phyloP scores from a whole-genome alignment of 2,888 invertebrate species.

The Dascillus cervinus region DNA sequence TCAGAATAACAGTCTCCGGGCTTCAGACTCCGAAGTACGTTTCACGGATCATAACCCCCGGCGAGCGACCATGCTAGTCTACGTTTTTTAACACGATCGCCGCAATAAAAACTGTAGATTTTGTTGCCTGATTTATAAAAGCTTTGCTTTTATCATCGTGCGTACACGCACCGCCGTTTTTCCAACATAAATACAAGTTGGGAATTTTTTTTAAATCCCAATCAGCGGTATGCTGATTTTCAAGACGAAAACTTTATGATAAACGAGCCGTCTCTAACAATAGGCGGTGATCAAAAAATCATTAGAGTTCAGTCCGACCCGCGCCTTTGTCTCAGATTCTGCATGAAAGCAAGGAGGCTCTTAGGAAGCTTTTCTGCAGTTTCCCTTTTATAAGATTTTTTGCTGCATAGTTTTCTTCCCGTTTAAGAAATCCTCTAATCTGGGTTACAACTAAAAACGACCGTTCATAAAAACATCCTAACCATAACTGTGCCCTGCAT shows the following conservation, averaged over 20 bases:
- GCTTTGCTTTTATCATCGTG: constrained; percentile 13
- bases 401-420: too few relatives aligned
- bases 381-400: too few relatives aligned
- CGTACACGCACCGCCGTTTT: constrained; percentile 11
- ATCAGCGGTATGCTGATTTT: constrained; percentile 15
- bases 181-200: too few relatives aligned
- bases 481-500: too few relatives aligned
- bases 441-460: too few relatives aligned
- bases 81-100: constrained; percentile 16
- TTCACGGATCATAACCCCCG: constrained; percentile 22
- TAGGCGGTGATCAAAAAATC: constrained; percentile 34
- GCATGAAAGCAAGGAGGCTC: constrained; percentile 14
- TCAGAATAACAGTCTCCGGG: constrained; percentile 11
- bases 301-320: constrained; percentile 27
- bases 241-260: constrained; percentile 25
- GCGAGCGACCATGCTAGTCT: constrained; percentile 12
- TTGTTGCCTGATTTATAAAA: constrained; percentile 18
- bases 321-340: constrained; percentile 24
- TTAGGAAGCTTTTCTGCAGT: constrained; percentile 6
- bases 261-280: constrained; percentile 31
- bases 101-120: constrained; percentile 18
- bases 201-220: too few relatives aligned
- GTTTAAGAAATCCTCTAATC: too few relatives aligned
- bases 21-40: constrained; percentile 15
- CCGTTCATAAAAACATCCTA: too few relatives aligned